Conservation (phyloP, 2,888 invertebrate species). For the Tolmerus cingulatus region DNA sequence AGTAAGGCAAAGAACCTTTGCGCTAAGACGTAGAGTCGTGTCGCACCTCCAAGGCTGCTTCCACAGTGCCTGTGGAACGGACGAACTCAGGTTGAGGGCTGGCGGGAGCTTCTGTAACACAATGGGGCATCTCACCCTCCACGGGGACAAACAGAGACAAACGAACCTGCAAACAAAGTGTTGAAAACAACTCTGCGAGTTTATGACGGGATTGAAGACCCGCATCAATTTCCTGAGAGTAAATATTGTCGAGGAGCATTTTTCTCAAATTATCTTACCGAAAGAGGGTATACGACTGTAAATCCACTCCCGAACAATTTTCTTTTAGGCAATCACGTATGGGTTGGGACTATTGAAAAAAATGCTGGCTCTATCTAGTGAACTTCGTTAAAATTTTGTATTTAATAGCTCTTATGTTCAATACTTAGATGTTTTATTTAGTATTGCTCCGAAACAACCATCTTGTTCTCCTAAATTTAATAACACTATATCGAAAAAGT, state of each 20-base stretch:
- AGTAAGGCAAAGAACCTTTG: background rate
- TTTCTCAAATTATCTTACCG: conserved; percentile 39
- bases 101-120: background rate
- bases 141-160: conserved; percentile 14
- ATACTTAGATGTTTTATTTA: background rate
- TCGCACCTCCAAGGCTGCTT: background rate
- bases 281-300: conserved; percentile 1
- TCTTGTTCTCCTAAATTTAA: background rate
- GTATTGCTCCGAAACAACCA: background rate
- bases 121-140: background rate
- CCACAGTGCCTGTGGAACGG: background rate
- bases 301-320: background rate
- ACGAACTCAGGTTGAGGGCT: background rate
- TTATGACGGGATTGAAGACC: conserved; percentile 31
- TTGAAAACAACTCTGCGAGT: conserved; percentile 29
- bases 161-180: conserved; percentile 32
- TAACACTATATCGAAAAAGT: no score
- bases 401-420: background rate
- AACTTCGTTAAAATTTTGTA: background rate
- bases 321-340: background rate
- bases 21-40: background rate
- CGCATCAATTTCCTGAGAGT: conserved; percentile 40
- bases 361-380: background rate
- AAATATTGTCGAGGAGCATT: conserved; percentile 36
- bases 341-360: background rate